Base-by-base conservation (phyloP, 2,797 vertebrate species). In the Parauchenoglanis punctatus region DNA sequence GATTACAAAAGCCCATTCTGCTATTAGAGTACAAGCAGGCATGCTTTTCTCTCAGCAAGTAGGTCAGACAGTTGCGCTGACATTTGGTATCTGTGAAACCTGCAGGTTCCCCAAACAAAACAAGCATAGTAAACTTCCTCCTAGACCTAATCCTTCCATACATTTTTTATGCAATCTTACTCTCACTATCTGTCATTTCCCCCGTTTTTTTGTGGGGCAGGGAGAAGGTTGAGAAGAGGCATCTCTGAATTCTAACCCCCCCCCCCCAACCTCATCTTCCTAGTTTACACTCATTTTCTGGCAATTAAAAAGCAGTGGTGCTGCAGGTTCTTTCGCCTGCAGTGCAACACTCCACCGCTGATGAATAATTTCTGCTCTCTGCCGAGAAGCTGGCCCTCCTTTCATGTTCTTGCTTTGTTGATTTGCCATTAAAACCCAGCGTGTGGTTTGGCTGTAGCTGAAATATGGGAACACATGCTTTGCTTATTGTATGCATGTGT, bases 81-180 rank as follows among this genome's bases (percentile, higher is more conserved):
- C 95, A 94, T 95, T 93, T 94, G 95, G 95, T 96, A 96, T 96
- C 95, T 95, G 91, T 95, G 68, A 95, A 95, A 95, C 94, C 95
- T 94, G 93, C 95, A 96, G 95, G 94, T 95, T 94, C 15, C 91
- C 93, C 89, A 85, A 90, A 94, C 95, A 95, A 95, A 96, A 95
- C 92, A 92, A 95, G 93, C 94, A 90, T 93, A 94, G 94, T 95
- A 94, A 95, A 95, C 93, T 95, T 94, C 94, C 93, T 93, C 94
- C 93, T 93, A 94, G 91, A 93, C 93, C 93, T 95, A 95, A 96
- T 95, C 95, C 94, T 89, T 90, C 92, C 92, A 91, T 92, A 94
- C 93, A 85, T 31, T 93, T 94, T 94, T 94, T 93, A 95, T 93
- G 92, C 88, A 83, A 88, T 87, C 85, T 88, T 75, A 81, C 81